A percentile compares a stretch with the other conserved stretches of the same genome.
Evolutionary conservation across 37 sponge, comb jelly and placozoan genomes (phyloP).

Genomic region (Theonella swinhoei): DNA sequence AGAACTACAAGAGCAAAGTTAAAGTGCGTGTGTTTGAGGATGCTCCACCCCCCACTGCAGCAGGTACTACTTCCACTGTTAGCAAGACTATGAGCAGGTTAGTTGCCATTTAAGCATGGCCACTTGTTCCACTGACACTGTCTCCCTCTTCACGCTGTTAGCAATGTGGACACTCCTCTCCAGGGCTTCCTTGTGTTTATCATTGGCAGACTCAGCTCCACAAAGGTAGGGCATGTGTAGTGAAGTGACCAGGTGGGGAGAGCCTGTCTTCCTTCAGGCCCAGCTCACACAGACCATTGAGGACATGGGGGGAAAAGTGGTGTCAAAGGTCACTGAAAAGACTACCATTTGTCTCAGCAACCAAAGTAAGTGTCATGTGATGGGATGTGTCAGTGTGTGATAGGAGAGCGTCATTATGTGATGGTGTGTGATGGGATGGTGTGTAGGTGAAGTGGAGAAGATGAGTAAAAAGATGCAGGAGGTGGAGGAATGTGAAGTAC

Average conservation of each 20-base stretch:
- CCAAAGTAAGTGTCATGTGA: conserved; percentile 27
- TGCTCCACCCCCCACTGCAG: conserved; percentile 12
- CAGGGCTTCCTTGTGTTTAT: conserved; percentile 72
- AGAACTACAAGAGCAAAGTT: conserved; percentile 56
- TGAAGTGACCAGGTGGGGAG: not conserved
- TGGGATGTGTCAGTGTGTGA: not conserved
- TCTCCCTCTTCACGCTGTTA: not conserved
- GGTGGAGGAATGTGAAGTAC: conserved; percentile 67
- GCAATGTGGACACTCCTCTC: conserved; percentile 41
- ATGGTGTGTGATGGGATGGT: not conserved
- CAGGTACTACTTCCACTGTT: not conserved
- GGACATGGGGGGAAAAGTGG: conserved; percentile 71
- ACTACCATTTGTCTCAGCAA: conserved; percentile 76
- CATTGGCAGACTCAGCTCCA: conserved; percentile 65
- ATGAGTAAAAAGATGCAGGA: conserved; percentile 68
- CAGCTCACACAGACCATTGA: conserved; percentile 44
- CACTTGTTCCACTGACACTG: not conserved
- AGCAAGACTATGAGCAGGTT: conserved; percentile 3
- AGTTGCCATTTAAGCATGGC: not conserved
- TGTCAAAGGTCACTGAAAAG: conserved; percentile 28
- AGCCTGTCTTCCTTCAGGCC: conserved; percentile 2
- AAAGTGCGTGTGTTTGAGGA: conserved; percentile 58
- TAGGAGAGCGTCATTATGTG: not conserved
- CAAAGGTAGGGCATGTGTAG: no score
- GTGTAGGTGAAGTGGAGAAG: conserved; percentile 75